phyloP scores from a whole-genome alignment of 2,888 invertebrate species.

The Agrotis ipsilon region DNA sequence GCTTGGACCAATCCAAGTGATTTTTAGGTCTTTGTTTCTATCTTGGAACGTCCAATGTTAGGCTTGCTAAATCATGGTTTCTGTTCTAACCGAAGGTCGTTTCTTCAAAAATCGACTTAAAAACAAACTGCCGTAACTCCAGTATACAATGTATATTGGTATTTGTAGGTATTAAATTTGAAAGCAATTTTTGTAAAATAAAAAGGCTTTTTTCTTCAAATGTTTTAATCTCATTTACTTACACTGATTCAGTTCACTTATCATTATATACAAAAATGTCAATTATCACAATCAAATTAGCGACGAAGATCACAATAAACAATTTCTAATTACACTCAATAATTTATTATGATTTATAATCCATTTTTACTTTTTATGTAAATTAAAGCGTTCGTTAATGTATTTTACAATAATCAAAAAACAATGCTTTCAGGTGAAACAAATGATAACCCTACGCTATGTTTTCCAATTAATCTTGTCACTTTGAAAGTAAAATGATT shows the following conservation, averaged over 20 bases:
- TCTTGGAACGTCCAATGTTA: not conserved
- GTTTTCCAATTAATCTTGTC: constrained; percentile 65
- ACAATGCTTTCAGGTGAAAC: constrained; percentile 56
- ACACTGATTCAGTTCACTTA: constrained; percentile 84
- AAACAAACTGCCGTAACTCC: not conserved
- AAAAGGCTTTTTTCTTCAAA: constrained; percentile 37
- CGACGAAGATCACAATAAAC: constrained; percentile 79
- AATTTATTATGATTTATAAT: constrained; percentile 73
- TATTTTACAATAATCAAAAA: constrained; percentile 69
- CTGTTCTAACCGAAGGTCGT: too few species aligned
- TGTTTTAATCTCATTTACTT: constrained; percentile 80
- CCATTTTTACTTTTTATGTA: constrained; percentile 66
- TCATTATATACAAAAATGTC: constrained; percentile 84
- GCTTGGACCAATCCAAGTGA: too few species aligned
- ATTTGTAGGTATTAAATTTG: not conserved
- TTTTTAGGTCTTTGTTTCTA: too few species aligned
- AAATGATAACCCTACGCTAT: constrained; percentile 56
- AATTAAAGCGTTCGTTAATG: constrained; percentile 59
- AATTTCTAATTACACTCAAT: constrained; percentile 80
- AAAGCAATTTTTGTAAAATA: not conserved
- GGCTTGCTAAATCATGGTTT: not conserved
- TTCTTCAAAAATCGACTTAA: not conserved
- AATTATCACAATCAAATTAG: constrained; percentile 88
- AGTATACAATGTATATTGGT: not conserved
- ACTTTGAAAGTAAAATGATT: constrained; percentile 62